phyloP scores from a whole-genome alignment of 23 tunicate species.

The Aplidium turbinatum region DNA sequence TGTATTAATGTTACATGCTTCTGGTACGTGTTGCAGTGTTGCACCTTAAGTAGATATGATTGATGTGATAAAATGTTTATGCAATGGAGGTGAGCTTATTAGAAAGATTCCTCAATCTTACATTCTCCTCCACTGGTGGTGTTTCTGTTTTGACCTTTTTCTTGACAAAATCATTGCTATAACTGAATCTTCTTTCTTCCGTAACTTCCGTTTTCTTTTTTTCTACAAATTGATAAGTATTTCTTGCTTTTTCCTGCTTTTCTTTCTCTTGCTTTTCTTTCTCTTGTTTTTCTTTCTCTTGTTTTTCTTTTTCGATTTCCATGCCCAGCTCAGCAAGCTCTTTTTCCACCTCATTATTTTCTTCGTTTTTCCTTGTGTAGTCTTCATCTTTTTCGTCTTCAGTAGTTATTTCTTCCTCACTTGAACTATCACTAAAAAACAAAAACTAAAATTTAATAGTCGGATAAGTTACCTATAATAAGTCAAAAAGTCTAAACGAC shows the following conservation, averaged over 20 bases:
- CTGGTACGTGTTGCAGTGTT: no score
- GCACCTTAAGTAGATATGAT: no score
- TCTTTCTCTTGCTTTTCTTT: not conserved
- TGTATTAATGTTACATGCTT: no score
- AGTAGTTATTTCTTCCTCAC: slow-evolving; percentile 13
- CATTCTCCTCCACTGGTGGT: not conserved
- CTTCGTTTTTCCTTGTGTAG: not conserved
- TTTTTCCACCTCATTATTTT: not conserved
- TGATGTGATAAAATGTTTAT: no score
- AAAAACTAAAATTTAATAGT: not conserved
- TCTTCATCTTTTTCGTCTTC: slow-evolving; percentile 26
- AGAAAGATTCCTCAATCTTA: no score
- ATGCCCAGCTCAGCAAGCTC: not conserved
- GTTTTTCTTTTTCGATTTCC: not conserved
- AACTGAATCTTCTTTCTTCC: no score
- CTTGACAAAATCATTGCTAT: slow-evolving; percentile 46
- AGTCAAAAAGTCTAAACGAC: not conserved
- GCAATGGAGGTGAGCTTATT: no score
- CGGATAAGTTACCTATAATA: not conserved
- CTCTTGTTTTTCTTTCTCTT: not conserved
- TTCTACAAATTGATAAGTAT: not conserved
- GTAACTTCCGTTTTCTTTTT: no score
- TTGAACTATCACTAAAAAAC: slow-evolving; percentile 3
- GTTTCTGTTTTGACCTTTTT: not conserved
- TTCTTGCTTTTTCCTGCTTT: not conserved